These are phyloP conservation scores for Conus canariensis DNA, from an alignment of 2,888 invertebrate genomes.

Conservation along the genomic window DNA sequence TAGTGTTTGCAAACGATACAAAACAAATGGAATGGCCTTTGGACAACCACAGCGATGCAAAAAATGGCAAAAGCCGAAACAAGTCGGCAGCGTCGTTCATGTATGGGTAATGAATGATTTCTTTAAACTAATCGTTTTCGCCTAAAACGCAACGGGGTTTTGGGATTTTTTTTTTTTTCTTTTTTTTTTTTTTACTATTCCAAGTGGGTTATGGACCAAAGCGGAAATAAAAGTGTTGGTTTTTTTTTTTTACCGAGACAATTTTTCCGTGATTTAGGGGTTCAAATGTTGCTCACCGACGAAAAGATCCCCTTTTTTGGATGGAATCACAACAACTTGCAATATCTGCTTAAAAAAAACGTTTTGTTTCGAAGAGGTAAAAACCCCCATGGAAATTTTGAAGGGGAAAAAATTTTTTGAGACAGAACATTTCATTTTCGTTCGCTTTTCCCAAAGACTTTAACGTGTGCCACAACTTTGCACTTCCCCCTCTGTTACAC, in stretches of 20 bases:
- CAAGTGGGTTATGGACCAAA: too few relatives aligned
- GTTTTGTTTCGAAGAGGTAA: not conserved
- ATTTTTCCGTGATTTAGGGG: not conserved
- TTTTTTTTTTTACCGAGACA: not conserved
- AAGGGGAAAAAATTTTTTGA: not conserved
- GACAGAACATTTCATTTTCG: not conserved
- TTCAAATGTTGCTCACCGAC: not conserved
- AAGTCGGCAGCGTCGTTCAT: too few relatives aligned
- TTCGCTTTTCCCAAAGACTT: not conserved
- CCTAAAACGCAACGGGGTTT: too few relatives aligned
- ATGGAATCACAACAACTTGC: not conserved
- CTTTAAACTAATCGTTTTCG: too few relatives aligned
- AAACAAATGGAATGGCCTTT: too few relatives aligned
- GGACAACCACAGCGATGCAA: too few relatives aligned
- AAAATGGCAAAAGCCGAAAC: too few relatives aligned
- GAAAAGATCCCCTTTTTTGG: not conserved
- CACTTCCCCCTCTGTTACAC: not conserved
- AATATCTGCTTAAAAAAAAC: not conserved
- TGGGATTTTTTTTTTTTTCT: too few relatives aligned
- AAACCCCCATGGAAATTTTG: not conserved
- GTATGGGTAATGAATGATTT: too few relatives aligned
- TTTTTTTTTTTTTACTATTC: too few relatives aligned
- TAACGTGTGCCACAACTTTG: not conserved
- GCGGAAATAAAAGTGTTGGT: too few relatives aligned
- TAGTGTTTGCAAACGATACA: too few relatives aligned